These are phyloP conservation scores for Dendrolimus houi DNA, from an alignment of 2,888 invertebrate genomes.

Conservation along the genomic window DNA sequence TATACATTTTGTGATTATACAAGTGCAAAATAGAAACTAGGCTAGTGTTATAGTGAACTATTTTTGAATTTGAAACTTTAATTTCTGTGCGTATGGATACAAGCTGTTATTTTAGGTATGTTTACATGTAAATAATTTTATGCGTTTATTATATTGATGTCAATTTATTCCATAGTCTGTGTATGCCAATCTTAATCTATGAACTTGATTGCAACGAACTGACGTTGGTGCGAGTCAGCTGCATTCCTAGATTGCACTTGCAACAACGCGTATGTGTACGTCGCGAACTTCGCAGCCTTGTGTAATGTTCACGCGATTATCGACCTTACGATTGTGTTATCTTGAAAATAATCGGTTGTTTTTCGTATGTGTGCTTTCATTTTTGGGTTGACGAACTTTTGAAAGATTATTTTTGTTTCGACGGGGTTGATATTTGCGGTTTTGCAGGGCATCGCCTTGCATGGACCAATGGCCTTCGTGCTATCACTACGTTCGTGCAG, in stretches of 20 bases:
- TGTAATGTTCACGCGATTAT: constrained; percentile 3
- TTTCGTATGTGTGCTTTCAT: constrained; percentile 26
- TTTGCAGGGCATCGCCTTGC: constrained; percentile 18
- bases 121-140: constrained; percentile 10
- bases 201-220: constrained; percentile 62
- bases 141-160: constrained; percentile 11
- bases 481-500: constrained; percentile 24
- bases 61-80: constrained; percentile 26
- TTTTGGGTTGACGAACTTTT: constrained; percentile 59
- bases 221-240: constrained; percentile 48
- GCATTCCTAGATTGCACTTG: constrained; percentile 59
- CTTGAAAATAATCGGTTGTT: constrained; percentile 15
- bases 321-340: constrained; percentile 13
- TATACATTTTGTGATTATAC: constrained; percentile 55
- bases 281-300: constrained; percentile 30
- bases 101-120: constrained; percentile 54
- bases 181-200: constrained; percentile 71
- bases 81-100: constrained; percentile 49
- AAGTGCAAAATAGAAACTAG: constrained; percentile 62
- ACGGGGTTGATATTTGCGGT: constrained; percentile 28
- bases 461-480: constrained; percentile 43
- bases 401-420: constrained; percentile 41
- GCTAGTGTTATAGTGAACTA: constrained; percentile 49
- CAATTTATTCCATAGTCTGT: constrained; percentile 30
- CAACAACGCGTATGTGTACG: constrained; percentile 45